Evolutionary conservation across 2,888 invertebrate genomes (phyloP).

Genomic region (Pardosa pseudoannulata): DNA sequence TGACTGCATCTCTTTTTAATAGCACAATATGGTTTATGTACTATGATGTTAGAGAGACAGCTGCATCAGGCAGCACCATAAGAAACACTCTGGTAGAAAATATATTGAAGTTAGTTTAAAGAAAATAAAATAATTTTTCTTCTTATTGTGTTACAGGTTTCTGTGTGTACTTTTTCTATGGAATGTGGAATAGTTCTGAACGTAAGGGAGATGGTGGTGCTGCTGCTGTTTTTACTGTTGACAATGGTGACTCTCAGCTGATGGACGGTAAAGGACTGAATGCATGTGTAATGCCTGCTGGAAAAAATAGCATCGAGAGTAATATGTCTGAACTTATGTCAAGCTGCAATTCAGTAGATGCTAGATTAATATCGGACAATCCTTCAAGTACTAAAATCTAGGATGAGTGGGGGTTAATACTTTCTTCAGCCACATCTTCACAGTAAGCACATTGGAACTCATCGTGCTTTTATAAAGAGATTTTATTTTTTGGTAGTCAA

Average conservation of each 20-base stretch:
- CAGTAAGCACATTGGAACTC: too few relatives aligned
- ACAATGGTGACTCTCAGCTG: slow-evolving; percentile 27
- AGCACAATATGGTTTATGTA: too few relatives aligned
- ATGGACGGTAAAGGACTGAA: slow-evolving; percentile 27
- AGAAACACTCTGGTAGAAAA: too few relatives aligned
- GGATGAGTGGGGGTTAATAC: too few relatives aligned
- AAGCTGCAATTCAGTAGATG: slow-evolving; percentile 46
- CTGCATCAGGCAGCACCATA: too few relatives aligned
- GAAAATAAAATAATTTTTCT: too few relatives aligned
- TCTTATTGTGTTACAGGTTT: slow-evolving; percentile 71
- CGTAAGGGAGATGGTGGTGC: slow-evolving; percentile 31
- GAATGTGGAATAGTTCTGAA: slow-evolving; percentile 73
- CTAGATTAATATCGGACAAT: slow-evolving; percentile 49
- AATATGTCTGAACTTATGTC: slow-evolving; percentile 65
- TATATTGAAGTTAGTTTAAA: too few relatives aligned
- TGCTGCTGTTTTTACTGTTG: slow-evolving; percentile 33
- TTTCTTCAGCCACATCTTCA: too few relatives aligned
- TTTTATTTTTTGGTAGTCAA: too few relatives aligned
- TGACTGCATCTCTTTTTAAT: too few relatives aligned
- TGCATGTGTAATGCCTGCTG: slow-evolving; percentile 13
- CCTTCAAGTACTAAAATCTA: slow-evolving; percentile 39
- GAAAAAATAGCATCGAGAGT: slow-evolving; percentile 60
- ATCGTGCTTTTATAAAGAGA: too few relatives aligned
- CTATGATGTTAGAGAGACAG: too few relatives aligned
- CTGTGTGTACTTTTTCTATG: slow-evolving; percentile 73